Evolutionary conservation across 2,797 vertebrate genomes (phyloP).

Genomic region (Mus minutoides): DNA sequence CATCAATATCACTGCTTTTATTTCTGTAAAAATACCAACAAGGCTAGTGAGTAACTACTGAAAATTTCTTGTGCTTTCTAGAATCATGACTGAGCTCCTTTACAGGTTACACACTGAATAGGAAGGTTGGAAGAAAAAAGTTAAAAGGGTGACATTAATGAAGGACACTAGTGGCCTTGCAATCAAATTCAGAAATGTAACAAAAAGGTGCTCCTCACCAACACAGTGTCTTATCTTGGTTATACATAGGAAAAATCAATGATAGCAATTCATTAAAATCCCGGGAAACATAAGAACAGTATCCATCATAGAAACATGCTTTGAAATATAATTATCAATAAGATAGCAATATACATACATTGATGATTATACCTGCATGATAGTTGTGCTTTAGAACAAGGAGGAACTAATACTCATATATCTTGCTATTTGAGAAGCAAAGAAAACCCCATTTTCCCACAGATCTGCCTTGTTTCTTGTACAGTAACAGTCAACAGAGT

Average conservation of each 20-base stretch:
- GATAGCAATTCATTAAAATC: conserved; percentile 35
- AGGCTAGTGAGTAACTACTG: not conserved
- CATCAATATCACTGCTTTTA: not conserved
- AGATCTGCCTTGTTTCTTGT: not conserved
- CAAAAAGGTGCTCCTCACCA: not conserved
- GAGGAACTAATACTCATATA: not conserved
- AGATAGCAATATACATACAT: not conserved
- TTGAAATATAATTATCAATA: not conserved
- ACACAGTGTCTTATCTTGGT: fast-evolving
- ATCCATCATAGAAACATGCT: not conserved
- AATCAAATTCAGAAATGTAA: not conserved
- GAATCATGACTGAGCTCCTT: not conserved
- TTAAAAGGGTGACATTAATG: not conserved
- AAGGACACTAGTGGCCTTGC: not conserved
- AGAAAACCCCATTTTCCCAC: not conserved
- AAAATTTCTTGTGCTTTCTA: not conserved
- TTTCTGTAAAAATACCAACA: not conserved
- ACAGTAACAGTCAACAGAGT: not conserved
- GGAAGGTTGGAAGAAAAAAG: not conserved
- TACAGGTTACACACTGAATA: not conserved
- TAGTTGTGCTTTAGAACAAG: not conserved
- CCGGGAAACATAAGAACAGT: not conserved
- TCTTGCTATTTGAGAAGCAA: not conserved
- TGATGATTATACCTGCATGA: not conserved
- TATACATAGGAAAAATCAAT: not conserved